A percentile compares a stretch with the other conserved stretches of the same genome.
phyloP scores from a whole-genome alignment of 2,888 invertebrate species.

The Microplitis deprimator region DNA sequence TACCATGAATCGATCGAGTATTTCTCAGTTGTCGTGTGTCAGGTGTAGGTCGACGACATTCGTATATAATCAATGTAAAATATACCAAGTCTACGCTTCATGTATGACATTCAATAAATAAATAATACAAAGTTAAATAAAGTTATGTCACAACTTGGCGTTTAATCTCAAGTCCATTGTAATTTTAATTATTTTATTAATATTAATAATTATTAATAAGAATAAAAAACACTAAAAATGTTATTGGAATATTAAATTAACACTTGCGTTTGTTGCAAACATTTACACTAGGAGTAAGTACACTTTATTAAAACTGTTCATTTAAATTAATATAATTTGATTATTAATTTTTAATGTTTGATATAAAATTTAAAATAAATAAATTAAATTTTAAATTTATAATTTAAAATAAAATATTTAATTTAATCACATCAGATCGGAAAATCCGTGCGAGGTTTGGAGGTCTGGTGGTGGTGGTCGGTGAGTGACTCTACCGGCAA shows the following conservation, averaged over 20 bases:
- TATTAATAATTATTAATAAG: neutral
- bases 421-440: neutral
- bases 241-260: neutral
- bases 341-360: no score
- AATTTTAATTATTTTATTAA: neutral
- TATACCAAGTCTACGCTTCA: constrained; percentile 9
- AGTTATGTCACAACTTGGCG: neutral
- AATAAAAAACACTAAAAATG: neutral
- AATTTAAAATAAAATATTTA: neutral
- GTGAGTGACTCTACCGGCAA: constrained; percentile 69
- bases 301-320: neutral
- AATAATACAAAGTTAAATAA: neutral
- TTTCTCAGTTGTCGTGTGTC: constrained; percentile 27
- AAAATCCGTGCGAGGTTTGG: constrained; percentile 53
- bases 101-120: constrained; percentile 16
- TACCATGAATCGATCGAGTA: constrained; percentile 16
- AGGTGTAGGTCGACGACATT: constrained; percentile 48
- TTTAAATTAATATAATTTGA: neutral
- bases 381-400: neutral
- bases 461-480: constrained; percentile 70
- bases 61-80: constrained; percentile 40
- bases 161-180: neutral
- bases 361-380: neutral
- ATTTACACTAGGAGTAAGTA: neutral
- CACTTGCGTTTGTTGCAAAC: neutral